These are phyloP conservation scores for Argyresthia goedartella DNA, from an alignment of 2,888 invertebrate genomes.

Conservation along the genomic window DNA sequence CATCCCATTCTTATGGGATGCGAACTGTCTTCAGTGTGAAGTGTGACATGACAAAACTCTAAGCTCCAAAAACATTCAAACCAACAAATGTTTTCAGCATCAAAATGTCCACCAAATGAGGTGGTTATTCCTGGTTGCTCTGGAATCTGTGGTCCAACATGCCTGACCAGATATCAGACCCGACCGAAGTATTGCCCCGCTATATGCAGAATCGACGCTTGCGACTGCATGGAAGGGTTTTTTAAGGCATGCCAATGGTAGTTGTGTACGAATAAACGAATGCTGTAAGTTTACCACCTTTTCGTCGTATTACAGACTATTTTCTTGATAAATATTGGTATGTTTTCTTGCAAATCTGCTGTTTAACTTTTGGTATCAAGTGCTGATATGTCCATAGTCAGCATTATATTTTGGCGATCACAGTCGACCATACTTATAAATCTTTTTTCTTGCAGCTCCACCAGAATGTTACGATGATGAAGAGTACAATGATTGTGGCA, in stretches of 20 bases:
- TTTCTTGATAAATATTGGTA: no score
- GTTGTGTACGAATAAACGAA: neutral
- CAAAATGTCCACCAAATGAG: neutral
- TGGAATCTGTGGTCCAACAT: neutral
- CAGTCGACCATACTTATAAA: no score
- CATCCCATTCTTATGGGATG: no score
- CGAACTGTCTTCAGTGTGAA: no score
- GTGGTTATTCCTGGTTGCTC: neutral
- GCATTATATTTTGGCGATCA: no score
- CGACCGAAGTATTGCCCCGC: neutral
- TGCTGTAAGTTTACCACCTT: conserved; percentile 1
- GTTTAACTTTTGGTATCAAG: no score
- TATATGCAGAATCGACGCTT: neutral
- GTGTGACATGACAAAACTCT: no score
- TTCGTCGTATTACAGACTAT: no score
- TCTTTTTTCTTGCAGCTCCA: conserved; percentile 6
- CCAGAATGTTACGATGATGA: conserved; percentile 10
- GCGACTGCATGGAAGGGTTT: conserved; percentile 2
- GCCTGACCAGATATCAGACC: neutral
- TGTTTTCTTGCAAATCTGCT: no score
- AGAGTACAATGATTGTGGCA: conserved; percentile 9
- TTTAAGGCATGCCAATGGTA: conserved; percentile 2
- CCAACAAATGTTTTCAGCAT: no score
- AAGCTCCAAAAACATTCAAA: no score
- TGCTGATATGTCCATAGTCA: no score